Conservation (phyloP, 2,113 vertebrate genomes). For the Crotophaga sulcirostris region DNA sequence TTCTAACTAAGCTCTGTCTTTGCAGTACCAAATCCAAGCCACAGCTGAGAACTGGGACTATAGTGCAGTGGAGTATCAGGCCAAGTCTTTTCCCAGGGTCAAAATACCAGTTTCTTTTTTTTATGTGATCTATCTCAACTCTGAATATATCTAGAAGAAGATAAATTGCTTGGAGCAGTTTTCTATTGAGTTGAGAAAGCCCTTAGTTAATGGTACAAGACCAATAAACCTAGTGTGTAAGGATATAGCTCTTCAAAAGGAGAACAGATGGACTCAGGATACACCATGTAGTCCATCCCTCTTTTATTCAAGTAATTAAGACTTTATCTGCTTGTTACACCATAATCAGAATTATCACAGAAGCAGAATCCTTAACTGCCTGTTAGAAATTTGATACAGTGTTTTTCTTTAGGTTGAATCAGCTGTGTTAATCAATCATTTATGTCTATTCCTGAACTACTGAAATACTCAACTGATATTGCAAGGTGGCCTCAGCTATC, state of each 20-base stretch:
- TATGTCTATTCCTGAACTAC: not conserved
- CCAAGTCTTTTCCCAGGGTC: not conserved
- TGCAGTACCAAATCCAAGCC: not conserved
- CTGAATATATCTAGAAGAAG: not conserved
- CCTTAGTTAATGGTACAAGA: not conserved
- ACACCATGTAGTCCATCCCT: not conserved
- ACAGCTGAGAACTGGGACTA: not conserved
- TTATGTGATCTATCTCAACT: not conserved
- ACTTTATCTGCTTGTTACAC: not conserved
- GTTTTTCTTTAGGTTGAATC: not conserved
- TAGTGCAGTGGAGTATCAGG: not conserved
- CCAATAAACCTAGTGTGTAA: not conserved
- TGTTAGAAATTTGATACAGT: not conserved
- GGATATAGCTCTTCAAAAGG: not conserved
- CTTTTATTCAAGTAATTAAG: not conserved
- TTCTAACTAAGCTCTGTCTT: not conserved
- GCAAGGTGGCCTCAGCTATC: not conserved
- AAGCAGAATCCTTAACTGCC: not conserved
- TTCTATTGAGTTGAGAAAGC: not conserved
- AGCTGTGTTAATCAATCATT: not conserved
- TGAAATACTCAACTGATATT: not conserved
- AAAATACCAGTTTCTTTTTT: not conserved
- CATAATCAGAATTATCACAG: not conserved
- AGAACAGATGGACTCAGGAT: not conserved
- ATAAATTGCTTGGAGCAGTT: not conserved